phyloP scores from a whole-genome alignment of 2,113 vertebrate species.

The Rhea americana region DNA sequence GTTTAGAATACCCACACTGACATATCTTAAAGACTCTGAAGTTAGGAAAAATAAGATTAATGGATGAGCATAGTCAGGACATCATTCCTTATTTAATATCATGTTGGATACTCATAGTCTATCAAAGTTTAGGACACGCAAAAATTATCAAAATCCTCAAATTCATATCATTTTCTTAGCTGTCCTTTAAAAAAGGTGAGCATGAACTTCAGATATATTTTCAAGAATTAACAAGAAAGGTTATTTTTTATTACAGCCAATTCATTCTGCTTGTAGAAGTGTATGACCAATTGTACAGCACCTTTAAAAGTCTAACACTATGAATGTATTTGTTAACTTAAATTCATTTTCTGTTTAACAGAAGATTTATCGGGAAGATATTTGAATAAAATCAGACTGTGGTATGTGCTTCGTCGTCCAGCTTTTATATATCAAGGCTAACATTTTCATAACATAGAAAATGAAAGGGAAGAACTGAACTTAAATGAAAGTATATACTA shows the following conservation, averaged over 20 bases:
- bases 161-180: not conserved
- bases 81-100: not conserved
- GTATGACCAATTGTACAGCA: not conserved
- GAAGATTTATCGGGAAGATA: not conserved
- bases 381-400: slow-evolving; percentile 1
- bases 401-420: not conserved
- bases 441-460: not conserved
- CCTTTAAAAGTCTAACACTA: not conserved
- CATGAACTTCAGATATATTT: not conserved
- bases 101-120: not conserved
- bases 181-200: not conserved
- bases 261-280: not conserved
- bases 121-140: not conserved
- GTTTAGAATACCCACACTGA: not conserved
- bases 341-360: not conserved
- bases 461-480: not conserved
- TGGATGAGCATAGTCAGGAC: not conserved
- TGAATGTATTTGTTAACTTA: slow-evolving; percentile 4
- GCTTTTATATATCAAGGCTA: not conserved
- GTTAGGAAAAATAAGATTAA: not conserved
- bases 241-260: not conserved
- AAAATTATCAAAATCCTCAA: not conserved
- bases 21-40: not conserved
- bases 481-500: not conserved
- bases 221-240: not conserved